phyloP scores from a whole-genome alignment of 2,888 invertebrate genomes.

The Eupithecia vulgata region DNA sequence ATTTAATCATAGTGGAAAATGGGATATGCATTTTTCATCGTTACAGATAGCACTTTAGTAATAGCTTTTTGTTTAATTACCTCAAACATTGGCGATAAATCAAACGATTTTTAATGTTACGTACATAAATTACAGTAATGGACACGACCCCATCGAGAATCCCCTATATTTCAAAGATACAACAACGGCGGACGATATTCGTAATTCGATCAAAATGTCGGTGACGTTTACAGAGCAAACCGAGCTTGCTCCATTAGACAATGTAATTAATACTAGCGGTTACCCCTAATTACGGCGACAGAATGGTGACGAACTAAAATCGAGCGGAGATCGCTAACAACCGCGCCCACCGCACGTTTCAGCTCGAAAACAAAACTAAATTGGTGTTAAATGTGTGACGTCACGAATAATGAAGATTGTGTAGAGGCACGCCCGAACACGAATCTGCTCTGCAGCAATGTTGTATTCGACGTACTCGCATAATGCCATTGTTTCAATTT shows the following conservation, averaged over 20 bases:
- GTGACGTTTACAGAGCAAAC: conserved; percentile 67
- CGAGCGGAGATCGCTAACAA: conserved; percentile 67
- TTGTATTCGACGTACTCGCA: conserved; percentile 56
- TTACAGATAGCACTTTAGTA: conserved; percentile 63
- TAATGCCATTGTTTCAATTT: conserved; percentile 69
- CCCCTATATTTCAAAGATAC: conserved; percentile 16
- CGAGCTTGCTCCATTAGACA: conserved; percentile 76
- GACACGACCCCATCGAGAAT: not conserved
- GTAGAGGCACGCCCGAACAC: conserved; percentile 48
- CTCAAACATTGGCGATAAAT: conserved; percentile 25
- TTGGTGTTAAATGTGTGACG: conserved; percentile 63
- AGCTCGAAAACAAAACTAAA: conserved; percentile 62
- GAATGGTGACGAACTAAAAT: conserved; percentile 68
- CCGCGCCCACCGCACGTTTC: conserved; percentile 65
- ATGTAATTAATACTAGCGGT: conserved; percentile 81
- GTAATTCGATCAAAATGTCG: conserved; percentile 44
- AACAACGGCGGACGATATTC: conserved; percentile 29
- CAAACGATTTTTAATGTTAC: conserved; percentile 16
- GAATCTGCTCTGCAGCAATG: conserved; percentile 51
- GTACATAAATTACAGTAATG: not conserved
- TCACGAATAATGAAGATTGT: conserved; percentile 67
- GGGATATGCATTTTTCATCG: conserved; percentile 54
- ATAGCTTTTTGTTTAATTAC: conserved; percentile 51
- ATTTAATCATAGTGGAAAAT: conserved; percentile 51
- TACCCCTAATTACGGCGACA: conserved; percentile 76